Base-by-base conservation (phyloP, 2,888 invertebrate genomes). In the Morinoia aosen region DNA sequence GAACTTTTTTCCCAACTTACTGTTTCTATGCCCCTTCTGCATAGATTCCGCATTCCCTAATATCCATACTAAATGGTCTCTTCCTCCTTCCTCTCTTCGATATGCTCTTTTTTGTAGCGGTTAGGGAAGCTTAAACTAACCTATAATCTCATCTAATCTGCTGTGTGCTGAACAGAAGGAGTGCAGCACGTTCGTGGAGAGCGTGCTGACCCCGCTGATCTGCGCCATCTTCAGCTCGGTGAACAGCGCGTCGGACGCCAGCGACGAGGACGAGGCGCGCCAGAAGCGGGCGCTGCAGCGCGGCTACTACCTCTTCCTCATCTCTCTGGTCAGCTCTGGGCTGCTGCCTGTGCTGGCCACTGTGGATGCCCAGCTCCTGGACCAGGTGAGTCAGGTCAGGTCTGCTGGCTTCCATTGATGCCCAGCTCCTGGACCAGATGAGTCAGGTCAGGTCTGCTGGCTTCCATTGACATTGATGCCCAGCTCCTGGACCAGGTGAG, bases 131-230 rank as follows among this genome's bases (percentile, higher is more conserved):
- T n/a, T n/a, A n/a, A n/a, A n/a, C n/a, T n/a, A n/a, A n/a, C n/a
- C n/a, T n/a, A n/a, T n/a, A n/a, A n/a, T n/a, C n/a, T n/a, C n/a
- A n/a, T n/a, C n/a, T n/a, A n/a, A n/a, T 61, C 8, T 61, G 14
- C 76, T 76, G 76, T 76, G 61, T 61, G 61, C 8, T 97, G 97
- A 97, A 96, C 97, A 98, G 97, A 97, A 97, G 97, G 97, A 97
- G 95, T 97, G 98, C 57, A 97, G 97, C 39, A 97, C 97, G 39
- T 97, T 97, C 97, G 95, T 95, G 11, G 97, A 97, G 96, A 97
- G 97, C 97, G 97, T 97, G 96, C 97, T 98, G 97, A 97, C 97
- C 97, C 97, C 98, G 0, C 97, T 98, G 95, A 97, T 98, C 33
- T 97, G 97, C 76, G 97, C 97, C 40, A 97, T 98, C 95, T 97